Base-by-base conservation (phyloP, 2,888 invertebrate species). In the Caenorhabditis becei region DNA sequence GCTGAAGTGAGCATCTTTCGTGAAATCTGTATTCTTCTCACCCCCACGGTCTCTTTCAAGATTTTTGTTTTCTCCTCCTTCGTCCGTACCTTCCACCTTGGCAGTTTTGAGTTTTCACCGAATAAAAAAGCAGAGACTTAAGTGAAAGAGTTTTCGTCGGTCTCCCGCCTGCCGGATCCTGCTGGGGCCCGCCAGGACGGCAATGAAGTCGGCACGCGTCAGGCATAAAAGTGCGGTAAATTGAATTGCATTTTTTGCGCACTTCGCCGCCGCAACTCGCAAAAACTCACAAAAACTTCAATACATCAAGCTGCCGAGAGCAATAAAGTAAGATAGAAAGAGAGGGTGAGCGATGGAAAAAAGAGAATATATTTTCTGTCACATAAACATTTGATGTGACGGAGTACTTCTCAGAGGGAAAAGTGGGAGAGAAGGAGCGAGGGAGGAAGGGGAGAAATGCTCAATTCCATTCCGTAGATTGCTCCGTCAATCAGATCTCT, bases 321-420 rank as follows among this genome's bases (percentile, higher is more conserved):
- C 69, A 69, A 70, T 70, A 80, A 71, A 77, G 70, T 66, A 66
- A 67, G 54, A 66, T 59, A 72, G 66, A 71, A 66, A 62, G 58
- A 47, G 51, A 51, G 66, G 47, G 75, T 56, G 63, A 77, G 69
- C 56, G 74, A 77, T 65, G 63, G 77, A 65, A 70, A 71, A 47
- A 65, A 58, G 58, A 77, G 66, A 66, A 75, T 75, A 44, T 66
- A 61, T 75, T 75, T 75, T 75, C 75, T 75, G 75, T 75, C 75
- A 75, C 75, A 75, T 75, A 75, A 75, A 75, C 75, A 75, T 75
- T 75, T 75, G 75, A 75, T 75, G 75, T 75, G 75, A 75, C 66
- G 66, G 66, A 75, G 75, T 66, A 65, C 74, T 74, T 66, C 74
- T 74, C 74, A 35, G 62, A 62, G 59, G 56, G 56, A 20, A 32